Evolutionary conservation across 2,888 invertebrate genomes (phyloP), one percentile per base, ranked within the genome.

Genomic region (Drosophila gaucha): DNA sequence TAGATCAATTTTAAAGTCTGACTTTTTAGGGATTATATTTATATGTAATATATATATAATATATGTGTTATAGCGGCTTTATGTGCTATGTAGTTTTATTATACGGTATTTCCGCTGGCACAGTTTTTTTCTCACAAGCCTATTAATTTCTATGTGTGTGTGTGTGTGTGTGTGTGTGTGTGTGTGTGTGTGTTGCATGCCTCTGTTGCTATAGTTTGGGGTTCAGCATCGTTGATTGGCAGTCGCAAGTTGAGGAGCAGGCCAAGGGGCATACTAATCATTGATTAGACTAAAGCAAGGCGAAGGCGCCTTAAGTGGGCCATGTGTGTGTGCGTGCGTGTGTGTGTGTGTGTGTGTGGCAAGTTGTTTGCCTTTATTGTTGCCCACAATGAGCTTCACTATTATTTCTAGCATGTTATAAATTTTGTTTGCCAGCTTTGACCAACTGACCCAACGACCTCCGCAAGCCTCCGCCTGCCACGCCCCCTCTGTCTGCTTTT

Each of bases 371-470:
- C 55, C 59, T 31, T 28, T 10, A 55, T 55, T 59, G 72, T 72
- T 74, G 72, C 70, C 14, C 64, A 62, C 66, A 59, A 38, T 57
- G 43, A 76, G 54, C 54, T 58, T 28, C 63, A 70, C 78, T 80
- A 84, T 80, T 84, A 77, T 80, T 73, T 80, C 52, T 67, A 51
- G 74, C 78, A 80, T 80, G 74, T 63, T 75, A 80, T 74, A 85
- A 71, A 78, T 80, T 65, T 83, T 66, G 66, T 83, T 69, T 66
- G 63, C 39, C 63, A 24, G 49, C 65, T 70, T 63, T 56, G 58
- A 60, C 60, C 51, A 57, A 47, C 66, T 55, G 43, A 39, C 20
- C 51, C 30, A 20, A 46, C 30, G n/a, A 28, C 20, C 20, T 31
- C 31, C n/a, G n/a, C 2, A 4, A n/a, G n/a, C 30, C 20, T 16